Conservation (phyloP, 2,797 vertebrate species). For the Pelochelys cantorii region DNA sequence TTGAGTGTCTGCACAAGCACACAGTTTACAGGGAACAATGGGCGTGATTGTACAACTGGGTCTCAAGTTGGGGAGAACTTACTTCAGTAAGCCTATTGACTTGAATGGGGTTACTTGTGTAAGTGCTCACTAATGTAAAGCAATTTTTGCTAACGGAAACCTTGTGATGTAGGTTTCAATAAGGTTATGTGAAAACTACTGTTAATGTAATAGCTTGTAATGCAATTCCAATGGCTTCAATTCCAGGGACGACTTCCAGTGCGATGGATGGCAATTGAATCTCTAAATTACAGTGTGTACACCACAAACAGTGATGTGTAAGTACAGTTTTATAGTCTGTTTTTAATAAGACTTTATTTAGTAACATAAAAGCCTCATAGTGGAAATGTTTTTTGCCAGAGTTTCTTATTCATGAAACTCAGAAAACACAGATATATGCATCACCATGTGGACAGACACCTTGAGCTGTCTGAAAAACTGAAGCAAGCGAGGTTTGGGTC, state of each 20-base stretch:
- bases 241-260: constrained; percentile 89
- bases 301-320: constrained; percentile 92
- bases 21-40: too few species aligned
- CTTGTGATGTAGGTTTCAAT: background rate
- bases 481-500: background rate
- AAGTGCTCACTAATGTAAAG: background rate
- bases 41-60: background rate
- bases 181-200: background rate
- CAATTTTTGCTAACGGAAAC: rapidly evolving
- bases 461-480: background rate
- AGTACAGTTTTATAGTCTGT: constrained; percentile 65
- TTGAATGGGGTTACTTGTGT: background rate
- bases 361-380: background rate
- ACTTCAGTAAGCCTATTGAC: background rate
- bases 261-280: constrained; percentile 93
- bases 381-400: background rate
- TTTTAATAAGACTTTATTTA: background rate
- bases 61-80: background rate
- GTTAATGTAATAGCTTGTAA: background rate
- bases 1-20: too few species aligned
- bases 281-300: constrained; percentile 91
- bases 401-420: background rate
- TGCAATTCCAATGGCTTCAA: constrained; percentile 26
- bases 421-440: background rate
- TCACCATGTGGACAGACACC: background rate